Evolutionary conservation across 1,140 invertebrate genomes (phyloP), one percentile per base, ranked within the genome.

Genomic region (Thaumetopoea pityocampa): DNA sequence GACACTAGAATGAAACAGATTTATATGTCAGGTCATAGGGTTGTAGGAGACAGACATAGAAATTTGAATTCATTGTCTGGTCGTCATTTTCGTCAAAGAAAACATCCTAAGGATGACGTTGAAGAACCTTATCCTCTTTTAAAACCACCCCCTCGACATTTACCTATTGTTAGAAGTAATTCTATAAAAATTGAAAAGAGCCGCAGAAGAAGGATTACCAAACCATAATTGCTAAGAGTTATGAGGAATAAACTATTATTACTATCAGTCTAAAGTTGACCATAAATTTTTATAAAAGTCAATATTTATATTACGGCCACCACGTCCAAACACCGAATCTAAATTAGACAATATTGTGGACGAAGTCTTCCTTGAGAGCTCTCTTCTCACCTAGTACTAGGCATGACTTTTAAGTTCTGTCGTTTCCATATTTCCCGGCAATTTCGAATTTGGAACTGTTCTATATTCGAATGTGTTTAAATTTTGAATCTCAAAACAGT

Each of bases 51-150:
- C 5, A 74, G 59, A 42, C 50, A 65, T 15, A 68, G 68, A 35
- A 70, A 71, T 53, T 61, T 67, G 4, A 83, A 77, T 53, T 52
- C 51, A 28, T 35, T 70, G 26, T 38, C 56, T 8, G 61, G 65
- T 27, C 56, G 76, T 10, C 62, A 78, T 51, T 41, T 58, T 0
- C 51, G 57, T 51, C 60, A 59, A 36, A 76, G 69, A 35, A 85
- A 79, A 51, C 67, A 70, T 63, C 67, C 80, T 3, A 82, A 84
- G 48, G 46, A 44, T 22, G 53, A 72, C 11, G 35, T 71, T 2
- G 52, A 53, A 4, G 82, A 85, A 42, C 85, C 83, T 7, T 78
- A 85, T 54, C 82, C 81, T 27, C 44, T 86, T 5, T 42, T 86
- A 19, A 81, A 80, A 53, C 82, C 83, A 20, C 83, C 85, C 11